These are phyloP conservation scores for Calliopum simillimum DNA, from an alignment of 2,888 invertebrate species.

Conservation along the genomic window DNA sequence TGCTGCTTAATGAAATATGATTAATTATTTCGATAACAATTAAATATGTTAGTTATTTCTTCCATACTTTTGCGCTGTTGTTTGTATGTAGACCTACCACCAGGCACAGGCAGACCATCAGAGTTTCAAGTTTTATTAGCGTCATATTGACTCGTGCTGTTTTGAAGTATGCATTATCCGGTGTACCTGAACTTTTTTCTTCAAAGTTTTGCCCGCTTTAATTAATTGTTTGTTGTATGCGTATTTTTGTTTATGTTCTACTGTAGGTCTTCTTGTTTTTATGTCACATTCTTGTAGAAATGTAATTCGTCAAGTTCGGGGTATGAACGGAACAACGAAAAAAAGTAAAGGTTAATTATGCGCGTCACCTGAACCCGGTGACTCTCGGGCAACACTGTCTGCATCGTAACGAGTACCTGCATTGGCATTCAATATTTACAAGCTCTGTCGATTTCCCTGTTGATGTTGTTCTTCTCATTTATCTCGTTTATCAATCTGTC, in stretches of 20 bases:
- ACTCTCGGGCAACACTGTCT: not conserved
- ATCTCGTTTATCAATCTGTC: not conserved
- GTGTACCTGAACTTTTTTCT: not conserved
- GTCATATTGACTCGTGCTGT: slow-evolving; percentile 20
- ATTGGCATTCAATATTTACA: not conserved
- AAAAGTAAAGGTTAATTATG: slow-evolving; percentile 25
- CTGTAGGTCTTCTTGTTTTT: slow-evolving; percentile 35
- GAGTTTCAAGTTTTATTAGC: not conserved
- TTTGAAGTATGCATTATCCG: not conserved
- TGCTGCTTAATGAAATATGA: slow-evolving; percentile 49
- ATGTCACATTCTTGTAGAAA: slow-evolving; percentile 35
- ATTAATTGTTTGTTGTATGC: slow-evolving; percentile 8
- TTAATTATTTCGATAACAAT: slow-evolving; percentile 53
- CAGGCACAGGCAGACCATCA: not conserved
- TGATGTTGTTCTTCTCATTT: not conserved
- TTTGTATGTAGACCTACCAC: slow-evolving; percentile 16
- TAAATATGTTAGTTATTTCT: slow-evolving; percentile 48
- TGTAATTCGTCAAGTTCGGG: slow-evolving; percentile 35
- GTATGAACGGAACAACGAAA: too few relatives aligned
- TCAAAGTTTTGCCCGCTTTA: slow-evolving; percentile 8
- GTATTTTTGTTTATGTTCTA: slow-evolving; percentile 3
- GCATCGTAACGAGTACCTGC: slow-evolving; percentile 8
- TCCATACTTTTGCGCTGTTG: slow-evolving; percentile 5
- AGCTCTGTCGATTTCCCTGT: slow-evolving; percentile 2
- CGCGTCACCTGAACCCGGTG: not conserved